Evolutionary conservation across 2,797 vertebrate genomes (phyloP).

Genomic region (Heteromormyrus szaboi): DNA sequence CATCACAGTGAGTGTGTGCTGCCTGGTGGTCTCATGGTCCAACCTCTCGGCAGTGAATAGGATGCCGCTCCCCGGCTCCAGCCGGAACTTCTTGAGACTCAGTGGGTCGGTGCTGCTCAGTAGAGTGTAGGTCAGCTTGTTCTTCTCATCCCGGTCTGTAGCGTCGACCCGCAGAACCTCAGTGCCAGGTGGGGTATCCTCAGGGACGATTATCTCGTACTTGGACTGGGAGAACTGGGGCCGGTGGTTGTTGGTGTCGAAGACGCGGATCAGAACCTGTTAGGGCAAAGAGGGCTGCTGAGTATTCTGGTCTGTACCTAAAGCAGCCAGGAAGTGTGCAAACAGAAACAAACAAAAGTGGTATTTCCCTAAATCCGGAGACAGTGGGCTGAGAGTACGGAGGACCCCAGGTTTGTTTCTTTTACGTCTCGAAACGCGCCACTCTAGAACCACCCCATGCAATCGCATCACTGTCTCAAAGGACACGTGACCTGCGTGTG

Average conservation of each 20-base stretch:
- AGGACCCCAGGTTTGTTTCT: not conserved
- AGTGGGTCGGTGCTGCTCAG: slow-evolving; percentile 86
- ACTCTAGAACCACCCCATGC: not conserved
- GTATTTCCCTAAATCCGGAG: not conserved
- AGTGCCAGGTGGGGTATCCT: slow-evolving; percentile 75
- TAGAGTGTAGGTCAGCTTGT: slow-evolving; percentile 90
- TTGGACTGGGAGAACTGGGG: slow-evolving; percentile 81
- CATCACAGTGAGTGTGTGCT: slow-evolving; percentile 89
- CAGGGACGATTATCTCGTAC: slow-evolving; percentile 80
- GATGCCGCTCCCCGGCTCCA: slow-evolving; percentile 82
- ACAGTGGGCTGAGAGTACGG: not conserved
- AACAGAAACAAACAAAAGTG: not conserved
- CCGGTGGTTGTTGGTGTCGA: slow-evolving; percentile 96
- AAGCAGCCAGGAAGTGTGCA: not conserved
- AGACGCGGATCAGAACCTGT: slow-evolving; percentile 89
- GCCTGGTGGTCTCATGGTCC: slow-evolving; percentile 86
- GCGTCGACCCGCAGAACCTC: slow-evolving; percentile 86
- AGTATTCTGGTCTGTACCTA: not conserved
- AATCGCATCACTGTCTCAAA: not conserved
- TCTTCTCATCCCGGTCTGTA: slow-evolving; percentile 88
- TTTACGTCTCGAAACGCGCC: not conserved
- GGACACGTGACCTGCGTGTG: not conserved
- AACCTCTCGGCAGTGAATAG: slow-evolving; percentile 81
- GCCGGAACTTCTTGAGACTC: slow-evolving; percentile 88
- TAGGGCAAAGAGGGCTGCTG: not conserved